Evolutionary conservation across 2,113 vertebrate species (phyloP).

Genomic region (Bothrops jararaca): DNA sequence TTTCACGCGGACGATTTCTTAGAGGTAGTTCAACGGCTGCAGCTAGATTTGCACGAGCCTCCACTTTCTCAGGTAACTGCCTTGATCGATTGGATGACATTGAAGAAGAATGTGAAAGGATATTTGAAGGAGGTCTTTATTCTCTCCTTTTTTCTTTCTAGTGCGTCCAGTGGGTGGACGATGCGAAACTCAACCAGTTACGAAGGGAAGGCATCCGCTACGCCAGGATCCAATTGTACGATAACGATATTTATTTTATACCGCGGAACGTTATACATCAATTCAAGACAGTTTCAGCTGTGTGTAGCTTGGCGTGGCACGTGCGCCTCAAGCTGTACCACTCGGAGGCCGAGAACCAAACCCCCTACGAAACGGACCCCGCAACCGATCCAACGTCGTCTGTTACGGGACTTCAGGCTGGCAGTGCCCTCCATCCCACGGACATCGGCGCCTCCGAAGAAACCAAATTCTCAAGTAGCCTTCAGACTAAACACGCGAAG

Average conservation of each 20-base stretch:
- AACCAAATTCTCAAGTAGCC: slow-evolving; percentile 65
- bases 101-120: background rate
- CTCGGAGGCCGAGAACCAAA: slow-evolving; percentile 66
- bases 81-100: background rate
- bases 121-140: slow-evolving; percentile 28
- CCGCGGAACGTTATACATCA: slow-evolving; percentile 97
- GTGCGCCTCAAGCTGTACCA: slow-evolving; percentile 88
- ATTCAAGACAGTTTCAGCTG: slow-evolving; percentile 96
- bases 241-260: slow-evolving; percentile 98
- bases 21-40: slow-evolving; percentile 92
- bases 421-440: slow-evolving; percentile 52
- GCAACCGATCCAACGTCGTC: slow-evolving; percentile 61
- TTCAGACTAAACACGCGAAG: slow-evolving; percentile 62
- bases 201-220: slow-evolving; percentile 95
- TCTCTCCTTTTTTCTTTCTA: slow-evolving; percentile 47
- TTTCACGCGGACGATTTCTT: slow-evolving; percentile 95
- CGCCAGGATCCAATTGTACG: slow-evolving; percentile 90
- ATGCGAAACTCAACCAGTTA: slow-evolving; percentile 98
- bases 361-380: slow-evolving; percentile 61
- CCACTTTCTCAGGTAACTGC: slow-evolving; percentile 89
- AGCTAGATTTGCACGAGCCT: slow-evolving; percentile 93
- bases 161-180: slow-evolving; percentile 98
- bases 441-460: slow-evolving; percentile 67
- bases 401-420: slow-evolving; percentile 65
- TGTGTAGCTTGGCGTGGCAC: slow-evolving; percentile 97